Evolutionary conservation across 2,113 vertebrate genomes (phyloP), one percentile per base, ranked within the genome.

Genomic region (Anhinga anhinga): DNA sequence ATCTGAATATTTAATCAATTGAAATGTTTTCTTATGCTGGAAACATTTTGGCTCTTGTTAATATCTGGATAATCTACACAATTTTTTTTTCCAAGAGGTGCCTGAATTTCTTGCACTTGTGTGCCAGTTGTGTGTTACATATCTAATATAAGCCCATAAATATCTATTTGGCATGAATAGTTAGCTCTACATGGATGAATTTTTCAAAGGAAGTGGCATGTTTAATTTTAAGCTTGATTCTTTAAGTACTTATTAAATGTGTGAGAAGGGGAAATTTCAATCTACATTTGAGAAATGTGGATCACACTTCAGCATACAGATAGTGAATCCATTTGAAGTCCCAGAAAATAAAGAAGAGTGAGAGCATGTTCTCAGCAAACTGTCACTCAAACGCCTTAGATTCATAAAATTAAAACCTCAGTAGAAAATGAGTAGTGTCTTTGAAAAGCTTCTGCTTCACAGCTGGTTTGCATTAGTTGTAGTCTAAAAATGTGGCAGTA

Each of bases 391-490:
- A 67, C 83, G 34, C 72, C 93, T 88, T 73, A 58, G 76, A 87
- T 61, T 96, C 78, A 86, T 95, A 96, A 97, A 97, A 97, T 90
- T 84, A 95, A 98, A 98, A 93, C 84, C 93, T 96, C 94, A 38
- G 90, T 96, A 90, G 97, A 94, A 62, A 96, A 95, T 9, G 72
- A 92, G 93, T 67, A 82, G 72, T 93, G 87, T 86, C 66, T 86
- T 92, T 96, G 55, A 50, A 81, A 91, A 88, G 95, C 88, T 97
- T 77, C 90, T 77, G 80, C 92, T 26, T 42, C 95, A 84, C 98
- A 98, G 98, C 97, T 98, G 98, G 97, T 98, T 98, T 94, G 86
- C 87, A 98, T 98, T 98, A 98, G 97, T 97, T 98, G 93, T 97
- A 98, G 98, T 95, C 95, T 90, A 61, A 93, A 92, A 53, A 82